These are phyloP conservation scores for Engraulis encrasicolus DNA, from an alignment of 2,113 vertebrate species.

Conservation along the genomic window DNA sequence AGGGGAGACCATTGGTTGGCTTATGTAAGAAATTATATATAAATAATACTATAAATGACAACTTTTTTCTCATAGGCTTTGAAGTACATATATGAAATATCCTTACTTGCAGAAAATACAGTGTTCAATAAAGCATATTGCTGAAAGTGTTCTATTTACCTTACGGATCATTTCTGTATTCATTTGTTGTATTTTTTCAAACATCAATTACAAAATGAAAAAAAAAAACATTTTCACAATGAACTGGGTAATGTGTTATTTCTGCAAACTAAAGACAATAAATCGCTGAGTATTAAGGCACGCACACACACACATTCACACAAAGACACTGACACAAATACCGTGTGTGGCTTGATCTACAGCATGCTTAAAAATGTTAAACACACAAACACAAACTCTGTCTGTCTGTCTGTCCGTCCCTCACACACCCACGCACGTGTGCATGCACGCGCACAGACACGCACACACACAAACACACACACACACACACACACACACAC, in stretches of 20 bases:
- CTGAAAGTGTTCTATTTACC: conserved; percentile 75
- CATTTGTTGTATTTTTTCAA: conserved; percentile 32
- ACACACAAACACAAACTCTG: no score
- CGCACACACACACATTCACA: neutral
- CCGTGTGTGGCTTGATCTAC: no score
- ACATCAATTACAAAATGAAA: neutral
- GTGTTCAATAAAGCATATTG: conserved; percentile 83
- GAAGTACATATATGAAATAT: conserved; percentile 78
- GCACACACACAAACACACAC: neutral
- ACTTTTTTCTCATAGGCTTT: conserved; percentile 81
- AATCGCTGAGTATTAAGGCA: neutral
- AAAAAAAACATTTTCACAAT: neutral
- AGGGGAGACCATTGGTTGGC: conserved; percentile 65
- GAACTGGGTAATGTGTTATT: neutral
- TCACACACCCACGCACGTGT: no score
- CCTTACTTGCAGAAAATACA: conserved; percentile 74
- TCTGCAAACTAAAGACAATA: neutral
- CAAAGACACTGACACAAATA: neutral
- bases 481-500: neutral
- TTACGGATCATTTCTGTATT: conserved; percentile 14
- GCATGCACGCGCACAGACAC: neutral
- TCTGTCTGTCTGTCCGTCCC: no score
- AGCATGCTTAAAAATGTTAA: no score
- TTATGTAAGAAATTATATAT: conserved; percentile 81
- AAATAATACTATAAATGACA: conserved; percentile 80